A percentile compares a stretch with the other conserved stretches of the same genome.
Evolutionary conservation across 2,113 vertebrate species (phyloP).

Genomic region (Pyrgilauda ruficollis): DNA sequence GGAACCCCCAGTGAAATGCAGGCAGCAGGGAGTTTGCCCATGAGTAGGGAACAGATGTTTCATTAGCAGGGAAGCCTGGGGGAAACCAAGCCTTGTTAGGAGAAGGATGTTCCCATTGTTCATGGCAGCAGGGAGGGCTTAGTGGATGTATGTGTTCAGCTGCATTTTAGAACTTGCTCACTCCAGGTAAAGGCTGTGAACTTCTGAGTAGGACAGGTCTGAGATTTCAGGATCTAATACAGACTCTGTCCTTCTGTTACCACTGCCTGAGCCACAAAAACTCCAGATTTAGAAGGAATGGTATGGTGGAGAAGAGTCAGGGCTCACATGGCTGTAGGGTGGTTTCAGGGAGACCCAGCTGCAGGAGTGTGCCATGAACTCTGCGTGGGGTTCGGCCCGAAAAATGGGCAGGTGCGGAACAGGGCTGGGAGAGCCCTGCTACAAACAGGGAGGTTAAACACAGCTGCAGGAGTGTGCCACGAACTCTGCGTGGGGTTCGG

Average conservation of each 20-base stretch:
- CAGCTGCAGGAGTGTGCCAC: not conserved
- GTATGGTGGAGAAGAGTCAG: not conserved
- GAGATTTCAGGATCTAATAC: not conserved
- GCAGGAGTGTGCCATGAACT: not conserved
- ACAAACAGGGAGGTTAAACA: not conserved
- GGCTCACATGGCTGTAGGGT: not conserved
- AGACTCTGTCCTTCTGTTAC: not conserved
- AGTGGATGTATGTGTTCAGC: not conserved
- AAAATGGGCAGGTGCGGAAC: constrained; percentile 14
- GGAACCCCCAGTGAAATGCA: not conserved
- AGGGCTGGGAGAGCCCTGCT: not conserved
- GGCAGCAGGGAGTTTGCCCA: not conserved
- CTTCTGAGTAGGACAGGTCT: not conserved
- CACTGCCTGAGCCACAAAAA: not conserved
- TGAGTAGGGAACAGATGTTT: not conserved
- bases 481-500: not conserved
- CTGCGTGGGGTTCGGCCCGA: not conserved
- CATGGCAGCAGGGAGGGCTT: not conserved
- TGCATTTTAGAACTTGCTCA: not conserved
- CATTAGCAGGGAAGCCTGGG: not conserved
- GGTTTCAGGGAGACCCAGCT: not conserved
- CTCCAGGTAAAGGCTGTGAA: not conserved
- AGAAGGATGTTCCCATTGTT: not conserved
- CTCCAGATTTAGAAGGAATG: not conserved
- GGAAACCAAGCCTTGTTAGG: not conserved